Conservation (phyloP, 2,888 invertebrate genomes). For the Saturnia pavonia region DNA sequence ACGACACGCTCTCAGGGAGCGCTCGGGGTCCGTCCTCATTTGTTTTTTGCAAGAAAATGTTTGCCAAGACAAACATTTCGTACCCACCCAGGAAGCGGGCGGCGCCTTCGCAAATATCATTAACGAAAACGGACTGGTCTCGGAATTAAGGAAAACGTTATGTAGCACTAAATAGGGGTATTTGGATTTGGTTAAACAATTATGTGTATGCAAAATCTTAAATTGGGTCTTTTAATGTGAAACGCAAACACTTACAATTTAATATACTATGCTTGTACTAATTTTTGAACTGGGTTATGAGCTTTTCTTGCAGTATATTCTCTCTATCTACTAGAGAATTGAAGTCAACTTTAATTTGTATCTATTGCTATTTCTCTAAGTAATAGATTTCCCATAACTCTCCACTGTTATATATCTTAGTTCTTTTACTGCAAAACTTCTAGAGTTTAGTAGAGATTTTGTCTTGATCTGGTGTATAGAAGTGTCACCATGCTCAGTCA, state of each 20-base stretch:
- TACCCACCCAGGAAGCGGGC: neutral
- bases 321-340: neutral
- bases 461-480: neutral
- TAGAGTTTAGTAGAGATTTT: neutral
- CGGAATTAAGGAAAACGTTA: constrained; percentile 11
- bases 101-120: constrained; percentile 12
- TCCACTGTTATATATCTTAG: too few species aligned
- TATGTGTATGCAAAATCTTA: neutral
- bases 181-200: neutral
- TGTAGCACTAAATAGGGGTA: neutral
- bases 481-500: neutral
- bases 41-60: constrained; percentile 11
- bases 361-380: neutral
- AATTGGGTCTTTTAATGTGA: too few species aligned
- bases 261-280: too few species aligned
- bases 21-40: neutral
- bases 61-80: neutral
- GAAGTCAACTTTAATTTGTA: neutral
- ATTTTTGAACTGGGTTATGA: neutral
- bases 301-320: neutral
- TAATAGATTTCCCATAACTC: neutral
- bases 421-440: too few species aligned
- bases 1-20: neutral
- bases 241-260: neutral
- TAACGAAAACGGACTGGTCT: neutral